These are phyloP conservation scores for Julus scanicus DNA, from an alignment of 2,888 invertebrate species.

Conservation along the genomic window DNA sequence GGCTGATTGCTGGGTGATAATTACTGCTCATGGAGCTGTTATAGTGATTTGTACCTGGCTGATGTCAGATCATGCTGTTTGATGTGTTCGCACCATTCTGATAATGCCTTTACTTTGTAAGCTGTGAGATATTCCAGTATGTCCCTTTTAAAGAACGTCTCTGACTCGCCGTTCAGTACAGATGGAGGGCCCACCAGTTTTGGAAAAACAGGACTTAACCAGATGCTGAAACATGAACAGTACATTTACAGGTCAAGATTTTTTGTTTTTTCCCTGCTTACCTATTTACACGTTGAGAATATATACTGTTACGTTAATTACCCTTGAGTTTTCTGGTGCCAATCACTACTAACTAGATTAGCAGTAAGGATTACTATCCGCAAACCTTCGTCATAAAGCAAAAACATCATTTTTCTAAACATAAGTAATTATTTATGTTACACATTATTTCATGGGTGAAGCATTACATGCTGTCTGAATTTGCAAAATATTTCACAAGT, in stretches of 20 bases:
- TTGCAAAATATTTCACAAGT: constrained; percentile 44
- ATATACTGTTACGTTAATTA: constrained; percentile 64
- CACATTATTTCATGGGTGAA: not conserved
- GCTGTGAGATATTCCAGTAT: constrained; percentile 80
- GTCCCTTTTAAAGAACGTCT: constrained; percentile 83
- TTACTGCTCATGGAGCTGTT: not conserved
- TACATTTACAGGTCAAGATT: not conserved
- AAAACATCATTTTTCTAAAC: constrained; percentile 86
- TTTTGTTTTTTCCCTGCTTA: not conserved
- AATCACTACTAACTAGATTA: constrained; percentile 90
- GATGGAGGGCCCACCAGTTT: constrained; percentile 59
- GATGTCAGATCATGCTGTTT: constrained; percentile 82
- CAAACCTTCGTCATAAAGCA: constrained; percentile 84
- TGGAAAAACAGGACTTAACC: constrained; percentile 87
- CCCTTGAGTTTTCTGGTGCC: constrained; percentile 95
- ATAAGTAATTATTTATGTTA: not conserved
- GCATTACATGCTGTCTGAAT: not conserved
- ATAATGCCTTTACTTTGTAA: constrained; percentile 77
- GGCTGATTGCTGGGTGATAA: not conserved
- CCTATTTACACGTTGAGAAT: not conserved
- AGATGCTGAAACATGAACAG: constrained; percentile 72
- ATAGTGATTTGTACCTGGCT: constrained; percentile 74
- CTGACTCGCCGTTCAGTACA: constrained; percentile 77
- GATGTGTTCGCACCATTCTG: constrained; percentile 79
- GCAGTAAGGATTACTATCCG: constrained; percentile 91